Conservation (phyloP, 2,113 vertebrate species). For the Tupaia tana region DNA sequence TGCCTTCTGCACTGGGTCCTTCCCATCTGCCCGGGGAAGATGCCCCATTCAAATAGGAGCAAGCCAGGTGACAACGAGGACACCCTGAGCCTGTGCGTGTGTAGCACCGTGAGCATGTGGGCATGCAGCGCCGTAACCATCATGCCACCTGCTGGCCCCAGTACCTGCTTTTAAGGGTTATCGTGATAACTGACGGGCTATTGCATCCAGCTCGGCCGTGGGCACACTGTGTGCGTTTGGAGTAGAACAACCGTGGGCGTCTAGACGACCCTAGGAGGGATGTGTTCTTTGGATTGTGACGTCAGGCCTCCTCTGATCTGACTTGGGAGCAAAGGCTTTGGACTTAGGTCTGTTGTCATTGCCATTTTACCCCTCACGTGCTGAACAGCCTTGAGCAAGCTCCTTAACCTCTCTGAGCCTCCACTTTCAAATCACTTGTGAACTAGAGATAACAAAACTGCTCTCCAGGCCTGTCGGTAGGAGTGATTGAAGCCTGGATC, state of each 20-base stretch:
- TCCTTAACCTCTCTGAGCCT: not conserved
- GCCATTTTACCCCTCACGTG: not conserved
- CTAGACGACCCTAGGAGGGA: not conserved
- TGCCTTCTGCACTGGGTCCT: not conserved
- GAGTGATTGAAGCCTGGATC: not conserved
- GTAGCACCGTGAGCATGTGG: too few relatives aligned
- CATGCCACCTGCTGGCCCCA: too few relatives aligned
- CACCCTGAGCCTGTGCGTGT: too few relatives aligned
- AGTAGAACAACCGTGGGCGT: rapidly evolving
- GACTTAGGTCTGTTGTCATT: not conserved
- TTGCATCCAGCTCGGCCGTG: not conserved
- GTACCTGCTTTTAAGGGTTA: not conserved
- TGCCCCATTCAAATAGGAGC: too few relatives aligned
- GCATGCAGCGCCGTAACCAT: too few relatives aligned
- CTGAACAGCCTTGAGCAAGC: slow-evolving; percentile 18
- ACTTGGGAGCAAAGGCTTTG: not conserved
- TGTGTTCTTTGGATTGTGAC: rapidly evolving
- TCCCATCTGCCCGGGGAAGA: not conserved
- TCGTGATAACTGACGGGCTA: not conserved
- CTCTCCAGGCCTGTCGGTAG: too few relatives aligned
- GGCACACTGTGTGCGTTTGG: not conserved
- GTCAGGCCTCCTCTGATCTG: not conserved
- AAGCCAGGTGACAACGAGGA: too few relatives aligned
- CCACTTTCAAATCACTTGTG: not conserved
- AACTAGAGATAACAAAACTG: not conserved